Conservation (phyloP, 2,797 vertebrate genomes). For the Meda fulgida region DNA sequence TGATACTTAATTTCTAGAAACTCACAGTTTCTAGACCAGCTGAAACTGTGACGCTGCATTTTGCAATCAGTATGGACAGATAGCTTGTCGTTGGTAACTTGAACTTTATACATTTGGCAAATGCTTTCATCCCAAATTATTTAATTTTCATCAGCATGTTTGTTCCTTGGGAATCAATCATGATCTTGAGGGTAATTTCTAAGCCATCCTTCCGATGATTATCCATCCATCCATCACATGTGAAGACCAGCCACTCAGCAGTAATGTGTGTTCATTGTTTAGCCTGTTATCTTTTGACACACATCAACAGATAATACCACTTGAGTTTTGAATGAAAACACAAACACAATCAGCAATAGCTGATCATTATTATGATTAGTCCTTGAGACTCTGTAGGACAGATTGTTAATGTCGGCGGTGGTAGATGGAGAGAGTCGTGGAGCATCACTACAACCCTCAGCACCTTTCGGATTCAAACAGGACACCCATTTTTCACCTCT, state of each 20-base stretch:
- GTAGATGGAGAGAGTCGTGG: slow-evolving; percentile 11
- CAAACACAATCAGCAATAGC: slow-evolving; percentile 2
- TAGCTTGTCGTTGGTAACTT: not conserved
- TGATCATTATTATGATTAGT: slow-evolving; percentile 31
- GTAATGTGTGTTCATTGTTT: not conserved
- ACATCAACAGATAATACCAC: slow-evolving; percentile 1
- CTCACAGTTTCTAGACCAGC: no score
- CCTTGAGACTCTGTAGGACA: not conserved
- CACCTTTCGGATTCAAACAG: slow-evolving; percentile 54
- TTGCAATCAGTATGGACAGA: not conserved
- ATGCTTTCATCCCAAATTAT: not conserved
- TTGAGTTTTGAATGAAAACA: not conserved
- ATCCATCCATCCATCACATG: not conserved
- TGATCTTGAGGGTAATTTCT: not conserved
- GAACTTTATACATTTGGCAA: not conserved
- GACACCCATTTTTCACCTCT: slow-evolving; percentile 44
- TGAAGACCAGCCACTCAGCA: not conserved
- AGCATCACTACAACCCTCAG: slow-evolving; percentile 18
- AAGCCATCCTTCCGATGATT: not conserved
- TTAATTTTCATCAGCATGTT: not conserved
- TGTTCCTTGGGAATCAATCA: not conserved
- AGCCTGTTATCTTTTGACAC: not conserved
- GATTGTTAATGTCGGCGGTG: not conserved
- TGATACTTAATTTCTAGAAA: no score
- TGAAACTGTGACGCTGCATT: not conserved